These are phyloP conservation scores for Parazoanthus swiftii DNA, from an alignment of 92 coral and sea anemone species.

Conservation along the genomic window DNA sequence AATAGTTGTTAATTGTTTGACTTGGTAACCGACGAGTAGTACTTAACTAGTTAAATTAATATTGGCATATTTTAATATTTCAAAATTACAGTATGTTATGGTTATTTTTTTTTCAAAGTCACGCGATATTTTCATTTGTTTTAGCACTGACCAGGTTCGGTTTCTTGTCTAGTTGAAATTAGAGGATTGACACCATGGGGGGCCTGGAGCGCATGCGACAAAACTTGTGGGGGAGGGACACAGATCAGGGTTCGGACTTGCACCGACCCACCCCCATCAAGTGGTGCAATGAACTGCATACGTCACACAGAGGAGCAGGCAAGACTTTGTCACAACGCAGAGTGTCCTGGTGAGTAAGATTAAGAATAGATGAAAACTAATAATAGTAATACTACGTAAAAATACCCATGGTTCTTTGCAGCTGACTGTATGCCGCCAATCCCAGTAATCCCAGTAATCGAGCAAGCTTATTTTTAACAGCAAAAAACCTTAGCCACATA, in stretches of 20 bases:
- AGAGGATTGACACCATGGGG: constrained; percentile 25
- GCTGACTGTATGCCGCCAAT: neutral
- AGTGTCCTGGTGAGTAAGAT: constrained; percentile 13
- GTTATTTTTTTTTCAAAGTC: too few species aligned
- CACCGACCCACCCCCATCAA: constrained; percentile 12
- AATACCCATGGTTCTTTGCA: neutral
- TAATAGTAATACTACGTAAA: too few species aligned
- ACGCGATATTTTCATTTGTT: too few species aligned
- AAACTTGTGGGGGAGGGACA: constrained; percentile 39
- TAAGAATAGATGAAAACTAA: neutral
- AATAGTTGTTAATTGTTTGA: too few species aligned
- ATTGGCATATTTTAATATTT: too few species aligned
- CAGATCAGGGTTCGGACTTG: constrained; percentile 23
- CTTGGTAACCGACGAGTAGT: too few species aligned
- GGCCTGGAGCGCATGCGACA: constrained; percentile 40
- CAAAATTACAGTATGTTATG: too few species aligned
- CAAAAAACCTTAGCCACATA: too few species aligned
- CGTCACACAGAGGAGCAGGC: constrained; percentile 25
- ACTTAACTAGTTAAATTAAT: too few species aligned
- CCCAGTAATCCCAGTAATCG: too few species aligned
- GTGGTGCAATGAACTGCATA: neutral
- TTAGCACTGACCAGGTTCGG: too few species aligned
- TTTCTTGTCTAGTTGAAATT: neutral
- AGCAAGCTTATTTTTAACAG: too few species aligned
- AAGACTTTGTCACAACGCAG: constrained; percentile 31